Percentiles rank a stretch among this genome's conserved stretches.
These are phyloP conservation scores for Paracyclopina nana DNA, from an alignment of 1,140 invertebrate species.

Conservation along the genomic window DNA sequence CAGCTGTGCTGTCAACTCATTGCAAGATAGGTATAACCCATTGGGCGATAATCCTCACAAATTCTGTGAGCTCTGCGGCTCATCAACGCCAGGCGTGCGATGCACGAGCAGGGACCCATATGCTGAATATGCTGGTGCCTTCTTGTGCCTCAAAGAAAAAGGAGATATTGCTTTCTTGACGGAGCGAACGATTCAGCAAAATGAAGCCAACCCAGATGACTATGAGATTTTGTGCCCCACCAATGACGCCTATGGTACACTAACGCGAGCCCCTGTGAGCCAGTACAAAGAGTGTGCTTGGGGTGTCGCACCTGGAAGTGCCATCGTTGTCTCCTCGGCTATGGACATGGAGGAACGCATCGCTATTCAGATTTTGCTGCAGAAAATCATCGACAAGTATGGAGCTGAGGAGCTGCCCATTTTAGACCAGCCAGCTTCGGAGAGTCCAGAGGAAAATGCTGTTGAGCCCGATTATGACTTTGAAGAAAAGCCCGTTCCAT, in stretches of 20 bases:
- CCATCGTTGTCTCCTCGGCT: slow-evolving; percentile 64
- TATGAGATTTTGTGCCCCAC: slow-evolving; percentile 74
- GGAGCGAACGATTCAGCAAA: slow-evolving; percentile 58
- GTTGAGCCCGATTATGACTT: not conserved
- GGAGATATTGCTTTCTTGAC: slow-evolving; percentile 83
- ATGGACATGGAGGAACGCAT: slow-evolving; percentile 36
- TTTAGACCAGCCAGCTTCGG: not conserved
- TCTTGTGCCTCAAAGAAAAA: slow-evolving; percentile 58
- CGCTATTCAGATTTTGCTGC: slow-evolving; percentile 32
- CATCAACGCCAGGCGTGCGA: slow-evolving; percentile 46
- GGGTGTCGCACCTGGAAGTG: slow-evolving; percentile 63
- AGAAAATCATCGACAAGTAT: not conserved
- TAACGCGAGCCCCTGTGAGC: slow-evolving; percentile 37
- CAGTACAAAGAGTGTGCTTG: slow-evolving; percentile 64
- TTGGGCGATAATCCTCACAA: slow-evolving; percentile 51
- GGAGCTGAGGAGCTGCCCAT: not conserved
- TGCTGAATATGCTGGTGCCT: slow-evolving; percentile 70
- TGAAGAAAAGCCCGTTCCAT: slow-evolving; percentile 24
- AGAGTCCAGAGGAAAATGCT: not conserved
- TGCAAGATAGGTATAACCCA: slow-evolving; percentile 26
- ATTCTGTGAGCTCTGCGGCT: slow-evolving; percentile 64
- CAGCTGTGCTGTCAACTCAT: slow-evolving; percentile 78
- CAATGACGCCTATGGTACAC: slow-evolving; percentile 29
- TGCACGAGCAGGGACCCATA: slow-evolving; percentile 74
- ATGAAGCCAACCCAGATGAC: slow-evolving; percentile 29